Conservation (phyloP, 2,888 invertebrate species). For the Agonopterix heracliana region DNA sequence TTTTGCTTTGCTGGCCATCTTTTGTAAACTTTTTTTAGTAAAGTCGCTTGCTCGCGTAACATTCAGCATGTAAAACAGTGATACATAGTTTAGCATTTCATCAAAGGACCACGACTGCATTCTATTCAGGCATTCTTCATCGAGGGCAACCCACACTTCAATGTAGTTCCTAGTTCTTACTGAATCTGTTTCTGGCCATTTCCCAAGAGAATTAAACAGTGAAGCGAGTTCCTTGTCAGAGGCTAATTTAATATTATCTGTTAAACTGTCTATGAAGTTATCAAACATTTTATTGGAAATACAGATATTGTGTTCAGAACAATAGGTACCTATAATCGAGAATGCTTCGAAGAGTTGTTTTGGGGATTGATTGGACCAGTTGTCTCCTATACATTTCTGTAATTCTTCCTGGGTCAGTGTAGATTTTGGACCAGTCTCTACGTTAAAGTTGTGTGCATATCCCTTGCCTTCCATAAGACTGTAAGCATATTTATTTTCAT, state of each 20-base stretch:
- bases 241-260: slow-evolving; percentile 71
- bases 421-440: slow-evolving; percentile 8
- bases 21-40: slow-evolving; percentile 68
- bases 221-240: slow-evolving; percentile 74
- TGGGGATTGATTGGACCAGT: slow-evolving; percentile 40
- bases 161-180: slow-evolving; percentile 75
- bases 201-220: slow-evolving; percentile 66
- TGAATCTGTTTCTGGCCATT: slow-evolving; percentile 70
- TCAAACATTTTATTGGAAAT: slow-evolving; percentile 57
- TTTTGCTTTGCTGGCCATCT: slow-evolving; percentile 73
- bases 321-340: slow-evolving; percentile 43
- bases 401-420: slow-evolving; percentile 29
- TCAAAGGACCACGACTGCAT: slow-evolving; percentile 67
- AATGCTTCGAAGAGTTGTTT: slow-evolving; percentile 45
- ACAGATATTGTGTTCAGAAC: slow-evolving; percentile 40
- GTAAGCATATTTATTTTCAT: slow-evolving; percentile 63
- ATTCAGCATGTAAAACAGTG: slow-evolving; percentile 79
- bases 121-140: slow-evolving; percentile 76
- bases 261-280: slow-evolving; percentile 53
- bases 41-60: slow-evolving; percentile 75
- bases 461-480: slow-evolving; percentile 52
- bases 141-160: slow-evolving; percentile 81
- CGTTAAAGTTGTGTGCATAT: slow-evolving; percentile 34
- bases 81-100: slow-evolving; percentile 74
- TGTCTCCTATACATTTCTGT: slow-evolving; percentile 29